Conservation (phyloP, 2,888 invertebrate genomes). For the Acleris sparsana region DNA sequence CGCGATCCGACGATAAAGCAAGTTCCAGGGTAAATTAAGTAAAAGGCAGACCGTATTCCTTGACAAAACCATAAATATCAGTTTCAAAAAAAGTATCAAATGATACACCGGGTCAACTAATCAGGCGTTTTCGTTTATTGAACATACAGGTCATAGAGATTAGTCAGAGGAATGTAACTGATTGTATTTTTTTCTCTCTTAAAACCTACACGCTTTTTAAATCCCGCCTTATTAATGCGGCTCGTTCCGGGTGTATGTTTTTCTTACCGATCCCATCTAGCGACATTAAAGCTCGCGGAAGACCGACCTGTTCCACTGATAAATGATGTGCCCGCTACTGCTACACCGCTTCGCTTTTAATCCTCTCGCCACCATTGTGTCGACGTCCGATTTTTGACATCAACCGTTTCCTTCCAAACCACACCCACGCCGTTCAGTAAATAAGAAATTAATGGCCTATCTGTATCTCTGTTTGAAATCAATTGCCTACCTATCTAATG, state of each 20-base stretch:
- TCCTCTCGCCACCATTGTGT: slow-evolving; percentile 76
- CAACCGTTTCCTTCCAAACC: slow-evolving; percentile 65
- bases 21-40: slow-evolving; percentile 54
- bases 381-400: slow-evolving; percentile 73
- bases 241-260: slow-evolving; percentile 39
- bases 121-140: too few relatives aligned
- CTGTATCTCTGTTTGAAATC: slow-evolving; percentile 69
- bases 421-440: slow-evolving; percentile 69
- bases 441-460: slow-evolving; percentile 73
- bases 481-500: slow-evolving; percentile 64
- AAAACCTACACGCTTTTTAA: slow-evolving; percentile 22
- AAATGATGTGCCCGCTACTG: slow-evolving; percentile 78
- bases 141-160: background rate
- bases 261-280: slow-evolving; percentile 51
- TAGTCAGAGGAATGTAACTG: too few relatives aligned
- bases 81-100: background rate
- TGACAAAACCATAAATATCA: slow-evolving; percentile 23
- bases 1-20: slow-evolving; percentile 74
- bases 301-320: slow-evolving; percentile 66
- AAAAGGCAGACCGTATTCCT: slow-evolving; percentile 46
- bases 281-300: slow-evolving; percentile 58
- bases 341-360: slow-evolving; percentile 82
- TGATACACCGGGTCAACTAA: background rate
- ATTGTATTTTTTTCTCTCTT: background rate
- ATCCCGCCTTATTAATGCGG: slow-evolving; percentile 32